Conservation (phyloP, 2,888 invertebrate genomes). For the Drosophila anomelani region DNA sequence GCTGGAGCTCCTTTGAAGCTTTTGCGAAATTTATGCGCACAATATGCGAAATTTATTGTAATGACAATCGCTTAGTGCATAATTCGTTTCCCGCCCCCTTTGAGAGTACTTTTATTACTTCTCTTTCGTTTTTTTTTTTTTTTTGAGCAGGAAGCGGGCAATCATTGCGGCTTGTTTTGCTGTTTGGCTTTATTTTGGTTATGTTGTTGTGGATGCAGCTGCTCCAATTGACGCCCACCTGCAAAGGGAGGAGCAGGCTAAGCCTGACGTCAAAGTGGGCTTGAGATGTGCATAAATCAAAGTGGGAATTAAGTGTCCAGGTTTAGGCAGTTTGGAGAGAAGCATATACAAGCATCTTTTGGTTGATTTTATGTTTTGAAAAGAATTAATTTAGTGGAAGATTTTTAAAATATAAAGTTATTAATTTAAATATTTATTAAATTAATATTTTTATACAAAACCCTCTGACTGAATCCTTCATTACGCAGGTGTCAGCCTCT, state of each 20-base stretch:
- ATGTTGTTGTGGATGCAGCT: conserved; percentile 46
- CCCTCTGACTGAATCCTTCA: conserved; percentile 30
- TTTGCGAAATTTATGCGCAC: conserved; percentile 77
- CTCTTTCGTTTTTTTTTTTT: conserved; percentile 1
- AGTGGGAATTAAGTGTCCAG: conserved; percentile 36
- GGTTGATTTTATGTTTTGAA: neutral
- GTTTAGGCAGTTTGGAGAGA: neutral
- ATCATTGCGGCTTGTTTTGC: conserved; percentile 61
- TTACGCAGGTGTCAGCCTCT: conserved; percentile 41
- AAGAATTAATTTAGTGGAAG: neutral
- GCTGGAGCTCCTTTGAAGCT: conserved; percentile 72
- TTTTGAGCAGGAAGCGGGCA: conserved; percentile 73
- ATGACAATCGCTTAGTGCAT: conserved; percentile 78
- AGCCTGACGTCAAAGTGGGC: conserved; percentile 44
- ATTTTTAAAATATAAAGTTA: neutral
- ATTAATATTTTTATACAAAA: conserved; percentile 19
- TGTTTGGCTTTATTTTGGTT: conserved; percentile 28
- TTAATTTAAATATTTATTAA: neutral
- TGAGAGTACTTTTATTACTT: conserved; percentile 9
- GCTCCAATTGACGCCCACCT: conserved; percentile 78
- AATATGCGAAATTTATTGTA: conserved; percentile 79
- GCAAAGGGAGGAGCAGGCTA: conserved; percentile 23
- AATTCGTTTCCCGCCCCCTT: conserved; percentile 56
- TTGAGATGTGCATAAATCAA: conserved; percentile 44
- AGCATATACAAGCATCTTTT: neutral